Conservation (phyloP, 2,113 vertebrate genomes). For the Bagarius yarrelli region DNA sequence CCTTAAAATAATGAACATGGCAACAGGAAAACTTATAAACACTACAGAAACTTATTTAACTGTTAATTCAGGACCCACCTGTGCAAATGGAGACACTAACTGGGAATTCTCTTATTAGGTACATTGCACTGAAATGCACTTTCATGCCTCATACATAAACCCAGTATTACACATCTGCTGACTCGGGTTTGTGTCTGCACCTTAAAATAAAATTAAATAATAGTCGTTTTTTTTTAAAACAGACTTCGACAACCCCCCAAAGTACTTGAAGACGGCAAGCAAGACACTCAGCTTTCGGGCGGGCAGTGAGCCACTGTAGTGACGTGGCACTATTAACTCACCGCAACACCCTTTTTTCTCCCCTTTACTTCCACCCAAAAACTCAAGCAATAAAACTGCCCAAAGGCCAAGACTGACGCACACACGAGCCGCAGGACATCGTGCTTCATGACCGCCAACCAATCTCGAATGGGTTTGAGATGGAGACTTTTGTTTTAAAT, state of each 20-base stretch:
- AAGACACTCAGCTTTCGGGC: constrained; percentile 4
- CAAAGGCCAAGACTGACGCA: constrained; percentile 41
- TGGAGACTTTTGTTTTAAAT: constrained; percentile 19
- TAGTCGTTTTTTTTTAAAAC: not conserved
- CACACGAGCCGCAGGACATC: constrained; percentile 30
- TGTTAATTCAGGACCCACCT: not conserved
- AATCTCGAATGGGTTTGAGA: not conserved
- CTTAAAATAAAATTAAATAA: constrained; percentile 34
- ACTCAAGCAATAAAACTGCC: constrained; percentile 23
- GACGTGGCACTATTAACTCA: constrained; percentile 32
- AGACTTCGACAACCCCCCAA: not conserved
- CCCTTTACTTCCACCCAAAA: constrained; percentile 28
- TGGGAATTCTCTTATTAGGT: not conserved
- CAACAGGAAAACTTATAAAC: not conserved
- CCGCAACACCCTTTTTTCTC: constrained; percentile 19
- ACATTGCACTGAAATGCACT: constrained; percentile 6
- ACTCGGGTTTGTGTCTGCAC: constrained; percentile 28
- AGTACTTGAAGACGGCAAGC: not conserved
- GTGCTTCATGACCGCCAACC: constrained; percentile 12
- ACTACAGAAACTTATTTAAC: not conserved
- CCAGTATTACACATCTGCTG: constrained; percentile 20
- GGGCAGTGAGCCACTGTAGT: constrained; percentile 17
- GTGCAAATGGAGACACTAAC: not conserved
- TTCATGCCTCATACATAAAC: not conserved
- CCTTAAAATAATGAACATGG: too few species aligned